Conservation (phyloP, 2,113 vertebrate species). For the Hippocampus guttulatus region DNA sequence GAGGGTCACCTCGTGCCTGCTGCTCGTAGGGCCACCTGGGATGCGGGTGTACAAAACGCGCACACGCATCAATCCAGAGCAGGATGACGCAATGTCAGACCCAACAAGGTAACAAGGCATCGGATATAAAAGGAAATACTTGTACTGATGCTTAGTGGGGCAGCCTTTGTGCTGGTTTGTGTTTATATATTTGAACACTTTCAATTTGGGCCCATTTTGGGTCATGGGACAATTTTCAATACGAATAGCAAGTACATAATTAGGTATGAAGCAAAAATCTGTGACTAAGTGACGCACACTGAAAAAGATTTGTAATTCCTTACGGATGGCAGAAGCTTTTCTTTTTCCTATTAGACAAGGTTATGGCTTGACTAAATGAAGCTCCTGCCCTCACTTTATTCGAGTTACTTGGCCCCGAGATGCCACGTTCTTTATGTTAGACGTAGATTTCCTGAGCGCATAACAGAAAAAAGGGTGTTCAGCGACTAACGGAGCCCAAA, state of each 20-base stretch:
- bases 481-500: too few species aligned
- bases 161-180: too few species aligned
- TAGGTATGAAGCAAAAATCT: background rate
- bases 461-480: background rate
- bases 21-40: constrained; percentile 55
- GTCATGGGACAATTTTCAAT: too few species aligned
- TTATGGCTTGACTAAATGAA: background rate
- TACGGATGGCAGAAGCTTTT: background rate
- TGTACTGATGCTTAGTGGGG: background rate
- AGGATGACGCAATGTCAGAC: background rate
- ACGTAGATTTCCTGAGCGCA: background rate
- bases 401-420: background rate
- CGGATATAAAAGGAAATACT: background rate
- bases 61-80: background rate
- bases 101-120: background rate
- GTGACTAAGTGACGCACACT: background rate
- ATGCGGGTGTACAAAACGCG: background rate
- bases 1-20: constrained; percentile 58
- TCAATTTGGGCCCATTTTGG: background rate
- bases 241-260: background rate
- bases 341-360: background rate
- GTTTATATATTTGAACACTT: too few species aligned
- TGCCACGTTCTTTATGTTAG: background rate
- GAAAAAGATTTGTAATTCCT: background rate
- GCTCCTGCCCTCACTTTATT: background rate